Percentiles rank a stretch among this genome's conserved stretches.
Evolutionary conservation across 1,140 invertebrate genomes (phyloP).

Genomic region (Leptinotarsa defecta): DNA sequence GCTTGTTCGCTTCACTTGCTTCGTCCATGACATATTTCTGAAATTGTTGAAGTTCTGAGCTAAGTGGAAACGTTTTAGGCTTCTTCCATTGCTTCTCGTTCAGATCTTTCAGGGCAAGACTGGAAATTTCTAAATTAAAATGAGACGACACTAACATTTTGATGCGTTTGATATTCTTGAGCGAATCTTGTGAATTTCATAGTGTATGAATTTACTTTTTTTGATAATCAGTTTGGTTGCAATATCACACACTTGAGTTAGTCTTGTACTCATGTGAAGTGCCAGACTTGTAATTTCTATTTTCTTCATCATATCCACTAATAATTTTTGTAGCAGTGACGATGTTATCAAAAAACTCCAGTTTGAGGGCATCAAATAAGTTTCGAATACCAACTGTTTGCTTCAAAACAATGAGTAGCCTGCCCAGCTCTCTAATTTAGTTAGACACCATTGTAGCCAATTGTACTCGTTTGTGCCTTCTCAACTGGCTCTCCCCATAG

Average conservation of each 20-base stretch:
- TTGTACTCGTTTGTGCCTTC: conserved; percentile 41
- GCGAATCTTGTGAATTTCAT: conserved; percentile 26
- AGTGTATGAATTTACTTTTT: conserved; percentile 23
- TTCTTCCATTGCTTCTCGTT: conserved; percentile 41
- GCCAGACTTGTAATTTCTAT: conserved; percentile 38
- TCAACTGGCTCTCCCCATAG: conserved; percentile 36
- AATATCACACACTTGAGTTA: conserved; percentile 36
- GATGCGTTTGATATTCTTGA: conserved; percentile 34
- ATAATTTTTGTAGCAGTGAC: conserved; percentile 38
- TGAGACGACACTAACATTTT: conserved; percentile 31
- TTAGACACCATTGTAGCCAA: conserved; percentile 38
- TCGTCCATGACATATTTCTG: conserved; percentile 34
- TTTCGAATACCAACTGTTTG: background rate
- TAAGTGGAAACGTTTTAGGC: conserved; percentile 35
- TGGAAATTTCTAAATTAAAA: conserved; percentile 35
- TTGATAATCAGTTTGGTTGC: conserved; percentile 37
- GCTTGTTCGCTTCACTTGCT: conserved; percentile 20
- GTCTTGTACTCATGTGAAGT: conserved; percentile 35
- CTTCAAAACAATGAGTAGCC: conserved; percentile 35
- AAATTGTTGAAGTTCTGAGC: conserved; percentile 36
- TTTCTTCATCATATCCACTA: conserved; percentile 33
- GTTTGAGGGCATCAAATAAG: conserved; percentile 35
- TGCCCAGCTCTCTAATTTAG: conserved; percentile 39
- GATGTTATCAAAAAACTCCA: conserved; percentile 39
- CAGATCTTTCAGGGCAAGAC: conserved; percentile 40